Evolutionary conservation across 2,888 invertebrate genomes (phyloP), one percentile per base, ranked within the genome.

Genomic region (Oscheius myriophilus): DNA sequence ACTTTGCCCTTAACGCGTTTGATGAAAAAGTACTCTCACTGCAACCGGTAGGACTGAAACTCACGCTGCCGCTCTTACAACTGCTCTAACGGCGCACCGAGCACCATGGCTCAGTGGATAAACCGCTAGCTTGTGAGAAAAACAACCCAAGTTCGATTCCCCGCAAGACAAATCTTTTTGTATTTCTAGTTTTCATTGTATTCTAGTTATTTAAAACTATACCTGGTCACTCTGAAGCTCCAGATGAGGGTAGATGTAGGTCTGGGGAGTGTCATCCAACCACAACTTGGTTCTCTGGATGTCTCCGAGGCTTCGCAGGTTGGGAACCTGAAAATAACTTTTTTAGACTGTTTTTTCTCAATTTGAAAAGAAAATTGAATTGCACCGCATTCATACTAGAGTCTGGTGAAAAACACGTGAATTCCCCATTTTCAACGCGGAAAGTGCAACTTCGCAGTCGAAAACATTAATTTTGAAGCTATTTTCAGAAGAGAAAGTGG

Each of bases 241-340:
- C 45, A 86, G 71, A 51, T 84, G 83, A 11, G 83, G 78, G 64
- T 78, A 80, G 46, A 86, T 79, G 70, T 86, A 82, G 12, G 82
- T 81, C 33, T 81, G 78, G 16, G 84, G 77, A 14, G 81, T 82
- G 75, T 86, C 86, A 33, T 86, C 85, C 43, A 86, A 70, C 86
- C 86, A 86, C 43, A 86, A 72, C 69, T 86, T 86, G 42, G 84
- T 80, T 21, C 86, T 62, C 59, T 84, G 83, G 42, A 84, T 81
- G 51, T 86, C 83, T 9, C 84, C 84, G 41, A 85, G 76, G 68
- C 71, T 76, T 71, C 78, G 65, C 43, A 85, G 76, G 69, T 84
- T 85, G 23, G 85, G 85, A 26, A 86, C 85, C 76, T 76, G 54
- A 21, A 73, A 46, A 23, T 25, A 6, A 7, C 42, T 41, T 21